These are phyloP conservation scores for Siphlonurus alternatus DNA, from an alignment of 2,888 invertebrate species.

Conservation along the genomic window DNA sequence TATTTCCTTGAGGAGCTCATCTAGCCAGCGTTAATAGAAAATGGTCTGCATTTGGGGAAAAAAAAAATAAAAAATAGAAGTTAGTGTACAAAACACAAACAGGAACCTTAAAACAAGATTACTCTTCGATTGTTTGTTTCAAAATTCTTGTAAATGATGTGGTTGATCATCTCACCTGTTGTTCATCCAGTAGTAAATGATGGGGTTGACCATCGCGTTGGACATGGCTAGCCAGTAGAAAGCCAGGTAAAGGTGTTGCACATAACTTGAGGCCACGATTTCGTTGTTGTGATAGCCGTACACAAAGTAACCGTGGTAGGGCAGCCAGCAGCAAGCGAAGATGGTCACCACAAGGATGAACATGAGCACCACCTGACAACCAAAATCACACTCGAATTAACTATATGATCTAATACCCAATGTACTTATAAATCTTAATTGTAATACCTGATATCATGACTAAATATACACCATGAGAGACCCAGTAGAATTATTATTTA, in stretches of 20 bases:
- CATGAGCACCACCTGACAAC: slow-evolving; percentile 36
- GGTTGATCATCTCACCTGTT: slow-evolving; percentile 24
- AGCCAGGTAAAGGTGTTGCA: slow-evolving; percentile 32
- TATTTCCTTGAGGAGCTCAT: too few species aligned
- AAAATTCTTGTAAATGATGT: too few species aligned
- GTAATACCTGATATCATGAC: not conserved
- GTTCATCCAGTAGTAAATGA: slow-evolving; percentile 40
- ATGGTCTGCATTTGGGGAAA: too few species aligned
- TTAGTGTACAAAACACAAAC: too few species aligned
- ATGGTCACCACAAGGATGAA: slow-evolving; percentile 34
- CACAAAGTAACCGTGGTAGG: slow-evolving; percentile 35
- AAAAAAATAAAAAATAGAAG: too few species aligned
- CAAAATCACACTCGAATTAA: slow-evolving; percentile 5
- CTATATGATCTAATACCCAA: not conserved
- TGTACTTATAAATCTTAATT: not conserved
- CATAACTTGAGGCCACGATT: slow-evolving; percentile 21
- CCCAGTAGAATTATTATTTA: too few species aligned
- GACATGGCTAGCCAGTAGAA: slow-evolving; percentile 39
- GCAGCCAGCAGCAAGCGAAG: slow-evolving; percentile 36
- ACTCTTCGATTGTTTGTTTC: too few species aligned
- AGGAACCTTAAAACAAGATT: too few species aligned
- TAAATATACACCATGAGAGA: not conserved
- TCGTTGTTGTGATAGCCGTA: slow-evolving; percentile 27
- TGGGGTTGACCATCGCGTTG: slow-evolving; percentile 38
- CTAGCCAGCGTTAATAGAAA: too few species aligned